Conservation (phyloP, 2,888 invertebrate species). For the Philereme vetulata region DNA sequence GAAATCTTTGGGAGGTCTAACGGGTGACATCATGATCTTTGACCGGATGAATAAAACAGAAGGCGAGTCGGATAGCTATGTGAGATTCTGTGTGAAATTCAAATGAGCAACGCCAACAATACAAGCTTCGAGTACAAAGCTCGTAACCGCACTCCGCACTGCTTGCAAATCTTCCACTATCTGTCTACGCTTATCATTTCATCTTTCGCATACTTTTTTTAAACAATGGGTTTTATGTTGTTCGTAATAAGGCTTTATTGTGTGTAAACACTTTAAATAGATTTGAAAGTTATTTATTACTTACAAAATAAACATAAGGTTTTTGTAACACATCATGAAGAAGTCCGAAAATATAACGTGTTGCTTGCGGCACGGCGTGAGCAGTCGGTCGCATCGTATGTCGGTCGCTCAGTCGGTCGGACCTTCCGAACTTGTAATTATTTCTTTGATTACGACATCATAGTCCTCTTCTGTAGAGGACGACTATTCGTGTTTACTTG, state of each 20-base stretch:
- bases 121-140: constrained; percentile 31
- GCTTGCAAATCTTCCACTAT: constrained; percentile 30
- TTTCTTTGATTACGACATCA: constrained; percentile 43
- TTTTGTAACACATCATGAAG: too few species aligned
- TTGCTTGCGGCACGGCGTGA: constrained; percentile 18
- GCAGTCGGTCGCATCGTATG: too few species aligned
- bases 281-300: too few species aligned
- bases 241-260: constrained; percentile 16
- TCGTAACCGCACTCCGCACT: constrained; percentile 11
- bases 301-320: too few species aligned
- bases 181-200: constrained; percentile 26
- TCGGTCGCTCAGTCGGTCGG: neutral
- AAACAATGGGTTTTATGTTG: constrained; percentile 24
- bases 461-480: constrained; percentile 36
- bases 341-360: constrained; percentile 13
- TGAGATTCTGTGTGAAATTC: constrained; percentile 53
- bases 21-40: constrained; percentile 58
- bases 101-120: constrained; percentile 48
- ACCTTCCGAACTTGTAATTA: constrained; percentile 47
- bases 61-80: constrained; percentile 31
- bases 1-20: constrained; percentile 24
- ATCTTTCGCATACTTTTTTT: constrained; percentile 30
- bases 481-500: constrained; percentile 9
- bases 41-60: constrained; percentile 62
- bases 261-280: constrained; percentile 7